These are phyloP conservation scores for Pseudomyrmex flavicornis DNA, from an alignment of 1,140 invertebrate species.

Conservation along the genomic window DNA sequence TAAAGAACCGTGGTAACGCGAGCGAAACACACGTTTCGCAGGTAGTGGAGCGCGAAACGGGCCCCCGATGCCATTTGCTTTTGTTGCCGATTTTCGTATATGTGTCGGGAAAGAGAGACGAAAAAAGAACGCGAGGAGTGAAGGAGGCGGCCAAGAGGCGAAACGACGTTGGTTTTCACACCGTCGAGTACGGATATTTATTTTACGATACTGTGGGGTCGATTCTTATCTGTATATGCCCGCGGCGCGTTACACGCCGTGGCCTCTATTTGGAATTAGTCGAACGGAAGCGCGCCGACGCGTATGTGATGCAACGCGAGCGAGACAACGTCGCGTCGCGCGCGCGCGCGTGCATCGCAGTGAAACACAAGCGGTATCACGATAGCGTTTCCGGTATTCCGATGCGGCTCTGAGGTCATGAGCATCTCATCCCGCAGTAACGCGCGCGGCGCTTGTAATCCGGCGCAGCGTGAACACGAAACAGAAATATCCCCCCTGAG, in stretches of 20 bases:
- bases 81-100: conserved; percentile 19
- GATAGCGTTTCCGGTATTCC: conserved; percentile 17
- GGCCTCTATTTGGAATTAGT: conserved; percentile 59
- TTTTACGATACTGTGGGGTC: not conserved
- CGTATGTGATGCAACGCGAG: not conserved
- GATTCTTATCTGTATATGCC: conserved; percentile 9
- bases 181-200: not conserved
- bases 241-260: not conserved
- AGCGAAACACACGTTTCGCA: conserved; percentile 6
- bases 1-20: conserved; percentile 12
- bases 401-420: conserved; percentile 20
- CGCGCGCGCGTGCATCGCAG: conserved; percentile 4
- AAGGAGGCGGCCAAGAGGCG: not conserved
- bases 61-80: conserved; percentile 3
- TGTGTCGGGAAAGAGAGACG: not conserved
- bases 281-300: conserved; percentile 55
- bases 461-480: not conserved
- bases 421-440: conserved; percentile 3
- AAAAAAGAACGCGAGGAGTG: not conserved
- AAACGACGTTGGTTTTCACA: not conserved
- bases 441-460: conserved; percentile 14
- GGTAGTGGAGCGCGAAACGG: conserved; percentile 9
- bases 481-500: not conserved
- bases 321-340: conserved; percentile 10
- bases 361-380: conserved; percentile 11